Evolutionary conservation across 1,140 invertebrate genomes (phyloP).

Genomic region (honey bee (Apis mellifera)): Amel_HAv3.1 CM009936.2:7638501-7639000

Average conservation of each 20-base stretch:
- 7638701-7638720: background rate
- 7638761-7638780: background rate
- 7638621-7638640: too few species aligned
- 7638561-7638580: too few species aligned
- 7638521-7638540: too few species aligned
- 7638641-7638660: background rate
- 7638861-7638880: background rate
- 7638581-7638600: background rate
- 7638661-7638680: background rate
- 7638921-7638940: background rate
- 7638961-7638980: background rate
- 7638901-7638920: constrained; percentile 1
- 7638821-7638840: constrained; percentile 3
- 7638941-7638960: background rate
- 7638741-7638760: background rate
- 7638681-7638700: background rate
- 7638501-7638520: too few species aligned
- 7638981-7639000: background rate
- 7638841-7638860: background rate
- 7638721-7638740: background rate
- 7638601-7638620: background rate
- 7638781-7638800: background rate
- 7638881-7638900: constrained; percentile 18
- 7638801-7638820: background rate
- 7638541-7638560: too few species aligned